Percentiles rank a stretch among this genome's conserved stretches.
Evolutionary conservation across 1,140 invertebrate genomes (phyloP).

Genomic region (Hylyphantes graminicola): DNA sequence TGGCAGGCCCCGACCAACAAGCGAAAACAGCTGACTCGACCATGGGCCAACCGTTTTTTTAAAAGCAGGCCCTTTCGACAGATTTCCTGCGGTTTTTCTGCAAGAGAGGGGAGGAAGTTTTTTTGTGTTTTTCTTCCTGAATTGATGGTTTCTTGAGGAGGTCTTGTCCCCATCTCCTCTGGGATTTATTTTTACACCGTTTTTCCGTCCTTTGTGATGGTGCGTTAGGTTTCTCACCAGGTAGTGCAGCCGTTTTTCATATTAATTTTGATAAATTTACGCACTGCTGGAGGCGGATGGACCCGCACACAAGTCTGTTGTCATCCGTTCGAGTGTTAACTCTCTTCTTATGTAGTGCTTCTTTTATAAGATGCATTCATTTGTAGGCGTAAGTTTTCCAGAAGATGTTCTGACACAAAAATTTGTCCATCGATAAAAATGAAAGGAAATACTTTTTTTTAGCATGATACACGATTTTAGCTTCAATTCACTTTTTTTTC

Average conservation of each 20-base stretch:
- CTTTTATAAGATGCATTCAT: neutral
- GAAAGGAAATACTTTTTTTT: neutral
- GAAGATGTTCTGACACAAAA: neutral
- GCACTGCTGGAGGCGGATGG: conserved; percentile 47
- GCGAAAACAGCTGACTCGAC: conserved; percentile 57
- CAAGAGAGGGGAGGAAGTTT: conserved; percentile 12
- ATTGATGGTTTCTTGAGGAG: conserved; percentile 60
- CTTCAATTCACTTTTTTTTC: too few species aligned
- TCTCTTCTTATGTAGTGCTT: neutral
- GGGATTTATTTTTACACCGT: conserved; percentile 52
- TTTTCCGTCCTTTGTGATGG: conserved; percentile 23
- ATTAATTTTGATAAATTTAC: conserved; percentile 51
- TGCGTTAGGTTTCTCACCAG: conserved; percentile 54
- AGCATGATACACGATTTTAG: neutral
- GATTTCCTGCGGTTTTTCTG: conserved; percentile 58
- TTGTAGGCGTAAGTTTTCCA: neutral
- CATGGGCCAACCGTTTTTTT: conserved; percentile 59
- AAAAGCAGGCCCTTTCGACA: conserved; percentile 38
- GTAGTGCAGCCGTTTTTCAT: conserved; percentile 37
- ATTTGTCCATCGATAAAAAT: neutral
- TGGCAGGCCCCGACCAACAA: conserved; percentile 35
- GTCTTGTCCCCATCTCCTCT: conserved; percentile 1
- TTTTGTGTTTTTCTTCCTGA: conserved; percentile 50
- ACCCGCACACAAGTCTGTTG: neutral
- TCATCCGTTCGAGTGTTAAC: neutral